Conservation (phyloP, 2,888 invertebrate species). For the Pollenia griseotomentosa region DNA sequence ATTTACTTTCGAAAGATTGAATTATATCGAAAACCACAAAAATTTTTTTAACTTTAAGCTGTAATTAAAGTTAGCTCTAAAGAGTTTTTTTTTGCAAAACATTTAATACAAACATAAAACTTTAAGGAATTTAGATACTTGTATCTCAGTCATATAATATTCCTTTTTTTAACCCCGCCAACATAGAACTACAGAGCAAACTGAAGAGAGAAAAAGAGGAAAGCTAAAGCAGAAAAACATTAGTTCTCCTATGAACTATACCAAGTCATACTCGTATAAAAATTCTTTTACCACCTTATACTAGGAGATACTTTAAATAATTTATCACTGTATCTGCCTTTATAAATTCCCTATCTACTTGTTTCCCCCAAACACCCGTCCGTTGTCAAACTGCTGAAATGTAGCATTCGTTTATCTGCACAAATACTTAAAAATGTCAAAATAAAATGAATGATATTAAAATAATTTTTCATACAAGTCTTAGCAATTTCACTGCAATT, state of each 20-base stretch:
- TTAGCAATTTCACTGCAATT: constrained; percentile 42
- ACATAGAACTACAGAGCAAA: constrained; percentile 46
- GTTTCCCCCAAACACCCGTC: constrained; percentile 26
- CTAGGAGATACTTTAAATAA: constrained; percentile 59
- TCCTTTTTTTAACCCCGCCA: not conserved
- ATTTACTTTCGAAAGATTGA: too few species aligned
- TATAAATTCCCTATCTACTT: not conserved
- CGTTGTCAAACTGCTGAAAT: constrained; percentile 54
- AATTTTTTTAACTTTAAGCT: not conserved
- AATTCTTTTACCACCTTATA: constrained; percentile 20
- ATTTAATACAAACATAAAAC: not conserved
- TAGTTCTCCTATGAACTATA: not conserved
- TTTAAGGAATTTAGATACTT: not conserved
- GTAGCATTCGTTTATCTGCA: constrained; percentile 68
- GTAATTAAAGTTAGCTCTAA: not conserved
- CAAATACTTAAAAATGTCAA: constrained; percentile 71
- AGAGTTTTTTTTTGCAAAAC: not conserved
- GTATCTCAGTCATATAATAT: not conserved
- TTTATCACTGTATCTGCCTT: constrained; percentile 58
- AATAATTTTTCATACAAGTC: constrained; percentile 73
- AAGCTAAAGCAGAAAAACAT: constrained; percentile 1
- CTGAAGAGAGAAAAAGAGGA: not conserved
- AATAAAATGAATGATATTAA: constrained; percentile 75
- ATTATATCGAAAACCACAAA: too few species aligned
- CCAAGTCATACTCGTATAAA: not conserved